Evolutionary conservation across 2,113 vertebrate species (phyloP).

Genomic region (Notiomystis cincta): DNA sequence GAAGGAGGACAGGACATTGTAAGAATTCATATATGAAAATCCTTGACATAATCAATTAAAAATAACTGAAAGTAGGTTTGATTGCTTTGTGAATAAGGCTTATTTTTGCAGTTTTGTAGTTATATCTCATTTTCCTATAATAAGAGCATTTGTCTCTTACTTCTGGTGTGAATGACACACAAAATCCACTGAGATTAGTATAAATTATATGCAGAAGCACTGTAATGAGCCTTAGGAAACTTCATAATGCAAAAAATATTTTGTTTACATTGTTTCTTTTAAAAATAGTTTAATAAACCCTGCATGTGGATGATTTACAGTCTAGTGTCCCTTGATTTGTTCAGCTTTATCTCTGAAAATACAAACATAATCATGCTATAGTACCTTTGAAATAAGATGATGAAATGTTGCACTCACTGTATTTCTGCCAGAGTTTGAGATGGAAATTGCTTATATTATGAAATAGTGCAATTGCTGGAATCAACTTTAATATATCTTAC

Average conservation of each 20-base stretch:
- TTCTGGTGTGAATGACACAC: not conserved
- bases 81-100: not conserved
- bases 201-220: not conserved
- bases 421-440: slow-evolving; percentile 32
- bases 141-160: not conserved
- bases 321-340: not conserved
- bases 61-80: not conserved
- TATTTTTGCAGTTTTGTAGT: not conserved
- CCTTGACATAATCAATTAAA: not conserved
- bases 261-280: not conserved
- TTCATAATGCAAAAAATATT: not conserved
- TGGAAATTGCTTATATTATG: slow-evolving; percentile 19
- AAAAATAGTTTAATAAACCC: not conserved
- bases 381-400: slow-evolving; percentile 4
- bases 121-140: not conserved
- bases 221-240: not conserved
- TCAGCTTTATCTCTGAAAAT: slow-evolving; percentile 11
- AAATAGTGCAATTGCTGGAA: slow-evolving; percentile 23
- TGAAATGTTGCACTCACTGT: not conserved
- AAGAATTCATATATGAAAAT: not conserved
- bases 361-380: not conserved
- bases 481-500: not conserved
- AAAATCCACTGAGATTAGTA: not conserved
- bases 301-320: not conserved
- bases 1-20: not conserved